These are phyloP conservation scores for Hycleus cichorii DNA, from an alignment of 1,140 invertebrate genomes.

Conservation along the genomic window DNA sequence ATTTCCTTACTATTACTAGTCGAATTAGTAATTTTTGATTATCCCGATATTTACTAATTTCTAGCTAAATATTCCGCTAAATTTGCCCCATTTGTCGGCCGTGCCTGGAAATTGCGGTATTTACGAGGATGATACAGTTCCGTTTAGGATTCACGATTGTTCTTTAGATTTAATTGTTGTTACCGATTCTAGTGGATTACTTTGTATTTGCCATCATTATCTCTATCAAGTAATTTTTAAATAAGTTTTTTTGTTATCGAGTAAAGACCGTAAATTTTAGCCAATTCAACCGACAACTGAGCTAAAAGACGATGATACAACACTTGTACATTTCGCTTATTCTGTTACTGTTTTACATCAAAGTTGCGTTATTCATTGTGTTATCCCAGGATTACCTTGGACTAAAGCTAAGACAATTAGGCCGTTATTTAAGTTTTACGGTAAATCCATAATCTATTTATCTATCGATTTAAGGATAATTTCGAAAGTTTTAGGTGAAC, in stretches of 20 bases:
- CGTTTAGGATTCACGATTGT: slow-evolving; percentile 69
- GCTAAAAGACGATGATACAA: slow-evolving; percentile 26
- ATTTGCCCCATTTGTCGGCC: slow-evolving; percentile 61
- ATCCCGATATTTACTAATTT: slow-evolving; percentile 7
- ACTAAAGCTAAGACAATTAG: slow-evolving; percentile 61
- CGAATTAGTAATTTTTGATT: not conserved
- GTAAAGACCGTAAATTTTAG: slow-evolving; percentile 19
- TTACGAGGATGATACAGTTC: slow-evolving; percentile 72
- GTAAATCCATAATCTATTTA: slow-evolving; percentile 24
- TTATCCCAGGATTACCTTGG: slow-evolving; percentile 72
- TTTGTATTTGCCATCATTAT: slow-evolving; percentile 80
- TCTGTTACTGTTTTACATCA: slow-evolving; percentile 74
- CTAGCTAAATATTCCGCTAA: slow-evolving; percentile 76
- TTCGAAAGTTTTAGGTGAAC: slow-evolving; percentile 50
- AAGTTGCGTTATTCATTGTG: slow-evolving; percentile 72
- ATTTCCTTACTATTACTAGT: too few species aligned
- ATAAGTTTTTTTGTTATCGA: not conserved
- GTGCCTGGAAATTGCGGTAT: slow-evolving; percentile 50
- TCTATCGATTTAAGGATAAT: not conserved
- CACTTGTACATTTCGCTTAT: slow-evolving; percentile 71
- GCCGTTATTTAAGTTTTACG: slow-evolving; percentile 66
- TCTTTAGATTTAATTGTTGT: slow-evolving; percentile 71
- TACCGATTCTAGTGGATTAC: slow-evolving; percentile 62
- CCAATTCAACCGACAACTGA: slow-evolving; percentile 29
- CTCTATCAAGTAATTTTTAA: slow-evolving; percentile 54